Evolutionary conservation across 2,797 vertebrate species (phyloP), one percentile per base, ranked within the genome.

Genomic region (Nyctibius grandis): DNA sequence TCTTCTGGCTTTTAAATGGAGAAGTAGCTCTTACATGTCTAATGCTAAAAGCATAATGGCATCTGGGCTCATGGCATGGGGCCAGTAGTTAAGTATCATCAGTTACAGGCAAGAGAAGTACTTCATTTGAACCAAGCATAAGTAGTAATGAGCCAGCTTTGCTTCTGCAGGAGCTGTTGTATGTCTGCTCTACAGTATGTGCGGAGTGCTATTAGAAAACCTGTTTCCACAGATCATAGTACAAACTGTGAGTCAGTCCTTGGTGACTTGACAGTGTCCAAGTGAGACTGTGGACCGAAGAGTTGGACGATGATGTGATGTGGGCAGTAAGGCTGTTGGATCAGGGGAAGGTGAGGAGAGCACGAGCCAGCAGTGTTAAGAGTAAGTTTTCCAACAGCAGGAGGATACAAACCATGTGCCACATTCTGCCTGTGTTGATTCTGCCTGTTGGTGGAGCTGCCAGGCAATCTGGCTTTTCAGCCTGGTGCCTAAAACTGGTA

Each of bases 1-100:
- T 65, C 36, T 85, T 33, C 53, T 59, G 60, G 29, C 75, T 94
- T 94, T 77, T 45, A 60, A 91, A 63, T 42, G 36, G 33, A 68
- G 67, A 54, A 85, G 64, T 51, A 77, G 75, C 80, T 96, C 75
- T 75, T 89, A 11, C 15, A 4, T 48, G 44, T 85, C 76, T 47
- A 60, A 50, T 69, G 85, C 64, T 73, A 40, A 82, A 87, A 93
- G 36, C 53, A 19, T 18, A 9, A 20, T 42, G 53, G 40, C 54
- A 88, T 63, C 81, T 77, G 87, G 78, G 61, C 28, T 65, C 72
- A 9, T 40, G 76, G 75, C 48, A 4, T 2, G 0, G 64, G 44
- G 60, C 88, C 93, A 91, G 60, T 65, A 61, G 47, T 36, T 73
- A 11, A 5, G 2, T 25, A 4, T 45, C 40, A 31, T 45, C 40